These are phyloP conservation scores for Zophobas morio DNA, from an alignment of 1,140 invertebrate species.

Conservation along the genomic window DNA sequence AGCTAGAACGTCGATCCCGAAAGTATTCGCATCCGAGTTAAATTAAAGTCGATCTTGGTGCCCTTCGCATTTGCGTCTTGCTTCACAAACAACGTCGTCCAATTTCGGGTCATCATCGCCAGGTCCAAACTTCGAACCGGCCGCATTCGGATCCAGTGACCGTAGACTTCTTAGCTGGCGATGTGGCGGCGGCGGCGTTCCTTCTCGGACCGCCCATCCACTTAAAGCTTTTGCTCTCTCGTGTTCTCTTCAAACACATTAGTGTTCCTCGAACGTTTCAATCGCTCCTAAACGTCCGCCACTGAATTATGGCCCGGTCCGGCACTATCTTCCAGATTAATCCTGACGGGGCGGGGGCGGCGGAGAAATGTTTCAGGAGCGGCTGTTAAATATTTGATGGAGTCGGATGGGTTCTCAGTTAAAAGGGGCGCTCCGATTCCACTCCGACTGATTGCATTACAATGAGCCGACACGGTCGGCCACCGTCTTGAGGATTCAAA, in stretches of 20 bases:
- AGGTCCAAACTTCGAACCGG: constrained; percentile 27
- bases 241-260: constrained; percentile 52
- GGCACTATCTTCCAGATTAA: constrained; percentile 50
- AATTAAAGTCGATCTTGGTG: constrained; percentile 33
- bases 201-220: constrained; percentile 49
- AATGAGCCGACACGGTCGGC: constrained; percentile 13
- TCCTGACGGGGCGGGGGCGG: constrained; percentile 16
- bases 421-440: constrained; percentile 8
- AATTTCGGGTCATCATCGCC: neutral
- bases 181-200: neutral
- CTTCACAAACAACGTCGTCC: constrained; percentile 4
- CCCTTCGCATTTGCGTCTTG: constrained; percentile 31
- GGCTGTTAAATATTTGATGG: constrained; percentile 25
- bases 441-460: constrained; percentile 36
- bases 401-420: constrained; percentile 22
- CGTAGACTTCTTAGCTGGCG: constrained; percentile 28
- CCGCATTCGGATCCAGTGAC: constrained; percentile 29
- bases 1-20: neutral
- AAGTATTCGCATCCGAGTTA: constrained; percentile 39
- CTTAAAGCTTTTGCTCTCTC: constrained; percentile 47
- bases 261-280: constrained; percentile 55
- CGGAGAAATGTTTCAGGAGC: constrained; percentile 20
- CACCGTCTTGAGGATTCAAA: neutral
- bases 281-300: constrained; percentile 49
- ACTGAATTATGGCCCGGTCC: constrained; percentile 48